Evolutionary conservation across 1,140 invertebrate species (phyloP), one percentile per base, ranked within the genome.

Genomic region (Diachasmimorpha longicaudata): DNA sequence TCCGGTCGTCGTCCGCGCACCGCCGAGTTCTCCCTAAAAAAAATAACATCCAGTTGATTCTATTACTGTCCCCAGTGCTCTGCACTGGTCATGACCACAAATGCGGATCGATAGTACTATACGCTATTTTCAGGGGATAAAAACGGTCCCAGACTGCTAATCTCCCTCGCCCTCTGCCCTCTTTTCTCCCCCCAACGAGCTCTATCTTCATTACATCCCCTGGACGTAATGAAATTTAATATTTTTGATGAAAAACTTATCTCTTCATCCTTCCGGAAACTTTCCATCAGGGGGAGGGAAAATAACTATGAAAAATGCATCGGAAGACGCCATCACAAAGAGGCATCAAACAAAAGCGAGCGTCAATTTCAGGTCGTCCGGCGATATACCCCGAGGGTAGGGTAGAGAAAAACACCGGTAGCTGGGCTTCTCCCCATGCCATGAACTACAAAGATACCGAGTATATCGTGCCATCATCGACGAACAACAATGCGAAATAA

Each of bases 1-100:
- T 4, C 84, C 87, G 6, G 79, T 79, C 70, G 81, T 85, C 0
- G 77, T 78, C 67, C 76, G 81, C 9, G 76, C 25, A 6, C 81
- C 82, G 1, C 19, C 23, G 23, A 81, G 74, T 71, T 86, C 84
- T 48, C 81, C 83, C 86, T 87, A 55, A 16, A 74, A 79, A 77
- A 76, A 39, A 37, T 48, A 11, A 23, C 0, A 6, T 1, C 14
- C 46, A 31, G 70, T 70, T 8, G 39, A 55, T 19, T 37, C 39
- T 13, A 63, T 42, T 42, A 42, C 3, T 37, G 19, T 21, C n/a
- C 2, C 31, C 31, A 16, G 8, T 9, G n/a, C 48, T 55, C 13
- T 55, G 5, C 48, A 55, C 4, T 55, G 48, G 48, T 55, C 6
- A 19, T 21, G 14, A 31, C 31, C 48, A 55, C 6, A 6, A 16